Conservation (phyloP, 1,140 invertebrate genomes). For the Pinna nobilis region DNA sequence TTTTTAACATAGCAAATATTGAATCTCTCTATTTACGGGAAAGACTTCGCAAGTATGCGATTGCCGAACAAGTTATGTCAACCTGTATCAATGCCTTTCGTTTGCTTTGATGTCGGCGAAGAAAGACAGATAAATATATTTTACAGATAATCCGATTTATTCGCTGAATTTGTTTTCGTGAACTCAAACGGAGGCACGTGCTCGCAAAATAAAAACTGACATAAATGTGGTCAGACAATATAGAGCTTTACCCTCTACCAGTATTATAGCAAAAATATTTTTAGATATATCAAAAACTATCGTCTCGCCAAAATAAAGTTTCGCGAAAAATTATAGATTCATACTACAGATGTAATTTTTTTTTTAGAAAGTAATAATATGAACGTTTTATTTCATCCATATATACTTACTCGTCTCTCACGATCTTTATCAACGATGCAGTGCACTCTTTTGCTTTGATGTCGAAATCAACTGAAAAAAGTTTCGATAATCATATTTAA, state of each 20-base stretch:
- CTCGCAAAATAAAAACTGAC: too few relatives aligned
- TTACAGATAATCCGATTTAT: too few relatives aligned
- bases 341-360: background rate
- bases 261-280: background rate
- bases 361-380: background rate
- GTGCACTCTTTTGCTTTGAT: slow-evolving; percentile 46
- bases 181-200: too few relatives aligned
- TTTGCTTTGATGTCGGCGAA: too few relatives aligned
- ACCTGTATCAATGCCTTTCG: too few relatives aligned
- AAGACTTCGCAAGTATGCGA: too few relatives aligned
- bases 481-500: background rate
- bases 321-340: background rate
- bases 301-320: background rate
- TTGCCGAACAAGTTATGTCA: too few relatives aligned
- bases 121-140: too few relatives aligned
- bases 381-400: background rate
- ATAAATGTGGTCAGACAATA: too few relatives aligned
- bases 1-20: too few relatives aligned
- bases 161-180: too few relatives aligned
- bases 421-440: slow-evolving; percentile 29
- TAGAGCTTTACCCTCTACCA: background rate
- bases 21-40: too few relatives aligned
- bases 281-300: background rate
- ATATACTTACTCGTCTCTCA: slow-evolving; percentile 37
- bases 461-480: slow-evolving; percentile 44